These are phyloP conservation scores for Cyprinodon variegatus DNA, from an alignment of 2,113 vertebrate genomes.

Conservation along the genomic window DNA sequence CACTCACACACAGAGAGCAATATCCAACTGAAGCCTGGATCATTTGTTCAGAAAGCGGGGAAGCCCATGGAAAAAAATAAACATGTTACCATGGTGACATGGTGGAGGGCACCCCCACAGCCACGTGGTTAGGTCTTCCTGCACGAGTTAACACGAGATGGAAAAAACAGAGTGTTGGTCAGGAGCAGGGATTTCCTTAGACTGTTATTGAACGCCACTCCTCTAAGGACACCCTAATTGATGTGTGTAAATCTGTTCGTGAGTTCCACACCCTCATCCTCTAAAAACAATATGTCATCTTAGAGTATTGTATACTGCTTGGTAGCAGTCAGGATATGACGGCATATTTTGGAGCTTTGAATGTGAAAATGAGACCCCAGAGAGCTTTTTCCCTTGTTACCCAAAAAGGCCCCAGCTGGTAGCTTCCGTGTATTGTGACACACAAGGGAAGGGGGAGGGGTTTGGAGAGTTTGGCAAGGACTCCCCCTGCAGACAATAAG, in stretches of 20 bases:
- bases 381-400: slow-evolving; percentile 42
- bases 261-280: slow-evolving; percentile 63
- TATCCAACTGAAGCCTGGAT: slow-evolving; percentile 23
- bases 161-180: slow-evolving; percentile 23
- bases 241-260: slow-evolving; percentile 55
- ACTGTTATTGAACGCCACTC: slow-evolving; percentile 42
- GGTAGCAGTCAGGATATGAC: slow-evolving; percentile 64
- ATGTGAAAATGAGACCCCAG: slow-evolving; percentile 65
- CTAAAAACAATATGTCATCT: slow-evolving; percentile 51
- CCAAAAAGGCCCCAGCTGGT: slow-evolving; percentile 46
- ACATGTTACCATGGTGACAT: slow-evolving; percentile 46
- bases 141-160: slow-evolving; percentile 8
- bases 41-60: slow-evolving; percentile 11
- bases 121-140: slow-evolving; percentile 47
- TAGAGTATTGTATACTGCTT: slow-evolving; percentile 51
- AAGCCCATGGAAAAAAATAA: slow-evolving; percentile 36
- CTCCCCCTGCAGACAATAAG: slow-evolving; percentile 27
- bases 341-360: slow-evolving; percentile 58
- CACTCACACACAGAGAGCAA: background rate
- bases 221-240: slow-evolving; percentile 45
- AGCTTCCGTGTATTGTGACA: slow-evolving; percentile 70
- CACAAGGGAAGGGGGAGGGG: background rate
- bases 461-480: slow-evolving; percentile 25
- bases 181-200: slow-evolving; percentile 68
- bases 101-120: slow-evolving; percentile 66